Conservation (phyloP, 2,113 vertebrate genomes). For the Galemys pyrenaicus region DNA sequence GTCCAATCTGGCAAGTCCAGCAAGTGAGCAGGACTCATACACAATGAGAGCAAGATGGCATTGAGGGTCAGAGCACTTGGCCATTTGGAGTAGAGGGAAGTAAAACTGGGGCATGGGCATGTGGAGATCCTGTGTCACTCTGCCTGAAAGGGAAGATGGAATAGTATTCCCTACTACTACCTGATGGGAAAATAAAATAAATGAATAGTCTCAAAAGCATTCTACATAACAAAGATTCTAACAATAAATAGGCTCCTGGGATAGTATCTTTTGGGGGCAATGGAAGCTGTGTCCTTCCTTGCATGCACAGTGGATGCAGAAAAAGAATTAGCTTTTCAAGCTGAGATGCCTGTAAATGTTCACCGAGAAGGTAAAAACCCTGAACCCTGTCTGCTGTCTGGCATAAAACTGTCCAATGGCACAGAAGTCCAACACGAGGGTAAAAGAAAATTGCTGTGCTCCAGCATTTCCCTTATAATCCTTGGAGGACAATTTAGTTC, state of each 20-base stretch:
- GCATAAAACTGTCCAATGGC: constrained; percentile 44
- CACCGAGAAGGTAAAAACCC: not conserved
- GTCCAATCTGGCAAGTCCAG: not conserved
- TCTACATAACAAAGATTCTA: not conserved
- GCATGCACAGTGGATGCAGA: not conserved
- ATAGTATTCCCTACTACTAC: not conserved
- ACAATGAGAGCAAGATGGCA: accelerated
- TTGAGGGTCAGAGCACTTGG: accelerated
- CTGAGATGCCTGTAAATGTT: not conserved
- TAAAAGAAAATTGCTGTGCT: constrained; percentile 64
- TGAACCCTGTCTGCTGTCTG: constrained; percentile 4
- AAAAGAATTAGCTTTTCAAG: not conserved
- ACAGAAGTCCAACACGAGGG: constrained; percentile 64
- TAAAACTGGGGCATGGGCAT: not conserved
- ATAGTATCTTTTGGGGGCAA: not conserved
- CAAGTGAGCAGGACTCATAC: not conserved
- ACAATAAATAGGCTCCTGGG: not conserved
- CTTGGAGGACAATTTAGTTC: constrained; percentile 63
- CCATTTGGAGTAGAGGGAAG: not conserved
- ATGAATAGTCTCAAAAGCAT: not conserved
- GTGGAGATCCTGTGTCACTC: not conserved
- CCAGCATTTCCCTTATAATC: constrained; percentile 68
- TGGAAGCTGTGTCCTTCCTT: not conserved
- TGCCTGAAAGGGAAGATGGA: not conserved
- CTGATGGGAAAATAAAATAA: not conserved